These are phyloP conservation scores for Notothenia rossii DNA, from an alignment of 2,113 vertebrate genomes.

Conservation along the genomic window DNA sequence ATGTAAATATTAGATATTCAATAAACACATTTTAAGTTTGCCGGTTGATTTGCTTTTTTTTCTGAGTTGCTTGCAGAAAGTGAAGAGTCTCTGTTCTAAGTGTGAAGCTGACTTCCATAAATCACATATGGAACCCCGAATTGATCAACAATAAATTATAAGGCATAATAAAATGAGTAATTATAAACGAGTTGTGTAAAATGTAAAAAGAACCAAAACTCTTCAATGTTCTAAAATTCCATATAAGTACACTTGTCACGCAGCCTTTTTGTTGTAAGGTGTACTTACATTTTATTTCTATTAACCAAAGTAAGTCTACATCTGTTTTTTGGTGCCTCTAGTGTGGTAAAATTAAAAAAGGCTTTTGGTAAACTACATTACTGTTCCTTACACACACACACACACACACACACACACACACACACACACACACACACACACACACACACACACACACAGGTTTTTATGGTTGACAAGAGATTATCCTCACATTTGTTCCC, in stretches of 20 bases:
- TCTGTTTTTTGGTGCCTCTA: too few species aligned
- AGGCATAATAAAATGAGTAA: background rate
- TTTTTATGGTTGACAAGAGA: conserved; percentile 28
- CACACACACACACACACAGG: background rate
- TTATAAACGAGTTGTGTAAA: background rate
- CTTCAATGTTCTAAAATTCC: background rate
- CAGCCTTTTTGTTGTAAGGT: too few species aligned
- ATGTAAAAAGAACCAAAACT: background rate
- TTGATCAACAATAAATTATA: background rate
- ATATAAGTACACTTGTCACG: too few species aligned
- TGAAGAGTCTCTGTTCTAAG: background rate
- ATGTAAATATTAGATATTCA: conserved; percentile 37
- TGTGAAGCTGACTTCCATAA: background rate
- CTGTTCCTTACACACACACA: background rate
- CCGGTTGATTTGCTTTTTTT: background rate
- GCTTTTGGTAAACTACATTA: background rate
- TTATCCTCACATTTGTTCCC: conserved; percentile 18
- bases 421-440: background rate
- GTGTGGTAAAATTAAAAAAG: background rate
- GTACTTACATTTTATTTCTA: too few species aligned
- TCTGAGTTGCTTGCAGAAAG: background rate
- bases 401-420: background rate
- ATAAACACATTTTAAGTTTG: conserved; percentile 24
- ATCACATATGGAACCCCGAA: background rate
- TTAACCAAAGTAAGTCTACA: too few species aligned